Evolutionary conservation across 2,888 invertebrate genomes (phyloP).

Genomic region (Lutraria lutraria): DNA sequence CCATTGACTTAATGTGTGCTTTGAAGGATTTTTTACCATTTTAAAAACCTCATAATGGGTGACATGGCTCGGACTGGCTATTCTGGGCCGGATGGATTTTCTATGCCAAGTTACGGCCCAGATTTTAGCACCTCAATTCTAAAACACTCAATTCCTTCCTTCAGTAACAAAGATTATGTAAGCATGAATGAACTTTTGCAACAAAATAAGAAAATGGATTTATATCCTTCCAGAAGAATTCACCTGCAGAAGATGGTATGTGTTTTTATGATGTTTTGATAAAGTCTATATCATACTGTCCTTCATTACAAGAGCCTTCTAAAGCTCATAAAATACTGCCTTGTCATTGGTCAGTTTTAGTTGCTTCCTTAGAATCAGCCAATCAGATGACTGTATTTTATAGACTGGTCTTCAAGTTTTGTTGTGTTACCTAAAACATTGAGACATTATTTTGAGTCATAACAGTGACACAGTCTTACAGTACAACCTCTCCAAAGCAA

Average conservation of each 20-base stretch:
- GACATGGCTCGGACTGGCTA: not conserved
- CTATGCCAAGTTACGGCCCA: not conserved
- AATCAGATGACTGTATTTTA: too few relatives aligned
- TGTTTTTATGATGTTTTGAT: not conserved
- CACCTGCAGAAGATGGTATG: constrained; percentile 16
- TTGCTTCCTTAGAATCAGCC: too few relatives aligned
- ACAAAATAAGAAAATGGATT: constrained; percentile 26
- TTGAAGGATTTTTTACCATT: not conserved
- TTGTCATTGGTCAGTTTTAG: too few relatives aligned
- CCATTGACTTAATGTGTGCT: too few relatives aligned
- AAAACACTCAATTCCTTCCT: not conserved
- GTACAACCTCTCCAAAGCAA: too few relatives aligned
- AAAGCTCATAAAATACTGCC: too few relatives aligned
- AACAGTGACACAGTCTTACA: too few relatives aligned
- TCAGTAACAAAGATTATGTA: not conserved
- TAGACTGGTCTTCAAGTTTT: too few relatives aligned
- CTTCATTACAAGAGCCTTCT: not conserved
- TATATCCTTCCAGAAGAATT: constrained; percentile 13
- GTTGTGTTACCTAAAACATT: too few relatives aligned
- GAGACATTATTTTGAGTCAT: too few relatives aligned
- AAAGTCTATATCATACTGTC: constrained; percentile 13
- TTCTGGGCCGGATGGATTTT: not conserved
- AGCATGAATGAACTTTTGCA: not conserved
- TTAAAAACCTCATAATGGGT: not conserved
- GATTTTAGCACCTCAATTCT: not conserved